Evolutionary conservation across 92 coral and sea anemone species (phyloP).

Genomic region (Diadumene lineata): DNA sequence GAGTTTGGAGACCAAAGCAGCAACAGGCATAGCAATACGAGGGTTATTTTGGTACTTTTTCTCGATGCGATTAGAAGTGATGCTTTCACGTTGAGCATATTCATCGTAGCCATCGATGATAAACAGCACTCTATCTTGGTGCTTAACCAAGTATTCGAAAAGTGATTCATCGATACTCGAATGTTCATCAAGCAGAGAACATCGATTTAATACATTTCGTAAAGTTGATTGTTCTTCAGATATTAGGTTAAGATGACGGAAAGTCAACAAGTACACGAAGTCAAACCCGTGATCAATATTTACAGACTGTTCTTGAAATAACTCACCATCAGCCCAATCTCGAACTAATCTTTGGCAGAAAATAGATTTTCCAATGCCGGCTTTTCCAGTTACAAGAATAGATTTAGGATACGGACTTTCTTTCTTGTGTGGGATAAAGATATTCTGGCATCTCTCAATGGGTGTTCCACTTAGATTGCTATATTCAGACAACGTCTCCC

Average conservation of each 20-base stretch:
- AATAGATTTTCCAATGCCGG: slow-evolving; percentile 8
- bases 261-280: slow-evolving; percentile 37
- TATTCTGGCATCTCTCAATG: slow-evolving; percentile 6
- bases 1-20: slow-evolving; percentile 41
- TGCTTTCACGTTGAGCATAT: slow-evolving; percentile 16
- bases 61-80: background rate
- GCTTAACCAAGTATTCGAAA: slow-evolving; percentile 17
- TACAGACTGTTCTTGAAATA: background rate
- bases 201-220: slow-evolving; percentile 11
- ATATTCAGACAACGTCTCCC: background rate
- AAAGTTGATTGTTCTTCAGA: background rate
- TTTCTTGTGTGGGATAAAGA: background rate
- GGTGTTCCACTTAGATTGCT: background rate
- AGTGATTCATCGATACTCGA: slow-evolving; percentile 27
- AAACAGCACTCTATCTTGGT: slow-evolving; percentile 38
- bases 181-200: slow-evolving; percentile 2
- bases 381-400: slow-evolving; percentile 6
- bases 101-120: slow-evolving; percentile 55
- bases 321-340: slow-evolving; percentile 37
- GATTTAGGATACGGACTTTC: slow-evolving; percentile 24
- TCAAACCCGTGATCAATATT: slow-evolving; percentile 5
- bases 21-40: slow-evolving; percentile 21
- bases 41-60: slow-evolving; percentile 23
- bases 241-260: slow-evolving; percentile 19
- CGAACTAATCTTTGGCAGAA: slow-evolving; percentile 39